Evolutionary conservation across 2,113 vertebrate species (phyloP).

Genomic region (Carollia perspicillata): DNA sequence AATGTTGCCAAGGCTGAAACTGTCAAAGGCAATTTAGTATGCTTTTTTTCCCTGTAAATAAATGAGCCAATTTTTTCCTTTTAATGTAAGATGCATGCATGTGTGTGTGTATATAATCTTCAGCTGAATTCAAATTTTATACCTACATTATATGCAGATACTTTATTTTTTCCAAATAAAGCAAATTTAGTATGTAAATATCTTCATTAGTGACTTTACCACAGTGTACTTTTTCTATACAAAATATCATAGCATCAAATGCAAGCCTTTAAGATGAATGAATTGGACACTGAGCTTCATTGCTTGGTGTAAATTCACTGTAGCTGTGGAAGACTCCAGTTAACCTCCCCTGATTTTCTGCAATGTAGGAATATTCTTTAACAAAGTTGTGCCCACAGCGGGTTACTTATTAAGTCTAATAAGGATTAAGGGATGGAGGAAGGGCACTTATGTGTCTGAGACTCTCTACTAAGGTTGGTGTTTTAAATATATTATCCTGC

Average conservation of each 20-base stretch:
- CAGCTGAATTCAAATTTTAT: neutral
- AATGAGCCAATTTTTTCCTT: neutral
- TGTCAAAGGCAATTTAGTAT: conserved; percentile 21
- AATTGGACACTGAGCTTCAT: neutral
- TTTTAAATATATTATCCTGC: neutral
- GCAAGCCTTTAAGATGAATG: neutral
- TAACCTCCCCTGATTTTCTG: neutral
- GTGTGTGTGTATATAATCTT: neutral
- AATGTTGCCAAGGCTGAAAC: conserved; percentile 56
- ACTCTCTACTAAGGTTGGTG: neutral
- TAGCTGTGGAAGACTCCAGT: neutral
- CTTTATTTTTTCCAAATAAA: conserved; percentile 14
- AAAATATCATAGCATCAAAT: neutral
- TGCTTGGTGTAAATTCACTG: neutral
- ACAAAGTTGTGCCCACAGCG: neutral
- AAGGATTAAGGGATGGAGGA: neutral
- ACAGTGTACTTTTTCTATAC: neutral
- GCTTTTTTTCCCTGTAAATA: neutral
- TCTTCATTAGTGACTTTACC: neutral
- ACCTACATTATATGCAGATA: neutral
- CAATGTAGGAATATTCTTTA: neutral
- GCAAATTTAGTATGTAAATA: conserved; percentile 7
- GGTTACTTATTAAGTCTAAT: neutral
- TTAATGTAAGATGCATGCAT: neutral
- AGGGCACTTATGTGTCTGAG: neutral